A percentile compares a stretch with the other conserved stretches of the same genome.
These are phyloP conservation scores for Trichechus manatus DNA, from an alignment of 2,113 vertebrate genomes.

Conservation along the genomic window DNA sequence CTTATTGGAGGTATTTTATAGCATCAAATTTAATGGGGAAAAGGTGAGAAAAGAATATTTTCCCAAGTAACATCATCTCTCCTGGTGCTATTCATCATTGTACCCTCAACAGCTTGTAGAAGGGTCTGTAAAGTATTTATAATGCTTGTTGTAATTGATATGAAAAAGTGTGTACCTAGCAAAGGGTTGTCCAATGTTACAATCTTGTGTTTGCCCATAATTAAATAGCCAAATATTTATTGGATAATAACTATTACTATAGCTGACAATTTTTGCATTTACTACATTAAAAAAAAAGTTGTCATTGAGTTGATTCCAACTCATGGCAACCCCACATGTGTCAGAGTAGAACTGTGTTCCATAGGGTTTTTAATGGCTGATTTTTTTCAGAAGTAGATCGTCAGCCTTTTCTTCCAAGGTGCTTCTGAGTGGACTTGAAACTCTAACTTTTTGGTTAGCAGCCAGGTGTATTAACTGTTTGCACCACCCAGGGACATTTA, in stretches of 20 bases:
- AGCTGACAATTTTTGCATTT: not conserved
- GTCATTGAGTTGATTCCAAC: not conserved
- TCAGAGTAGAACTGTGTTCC: too few relatives aligned
- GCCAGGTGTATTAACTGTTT: not conserved
- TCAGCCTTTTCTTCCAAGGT: too few relatives aligned
- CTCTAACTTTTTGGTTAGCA: too few relatives aligned
- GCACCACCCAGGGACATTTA: not conserved
- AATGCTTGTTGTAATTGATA: not conserved
- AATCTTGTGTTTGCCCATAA: not conserved
- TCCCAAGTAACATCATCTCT: not conserved
- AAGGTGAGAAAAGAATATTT: not conserved
- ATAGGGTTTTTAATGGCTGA: too few relatives aligned
- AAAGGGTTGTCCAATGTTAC: not conserved
- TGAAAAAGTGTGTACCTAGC: not conserved
- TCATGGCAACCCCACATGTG: too few relatives aligned
- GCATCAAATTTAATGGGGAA: not conserved
- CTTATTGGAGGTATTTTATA: not conserved
- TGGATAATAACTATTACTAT: not conserved
- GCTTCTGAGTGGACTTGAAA: too few relatives aligned
- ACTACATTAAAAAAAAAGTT: not conserved
- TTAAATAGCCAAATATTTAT: constrained; percentile 13
- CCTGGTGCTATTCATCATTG: not conserved
- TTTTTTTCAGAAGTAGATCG: too few relatives aligned
- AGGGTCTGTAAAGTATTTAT: not conserved
- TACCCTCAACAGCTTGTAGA: not conserved